These are phyloP conservation scores for Hippocampus mohnikei DNA, from an alignment of 2,113 vertebrate genomes.

Conservation along the genomic window DNA sequence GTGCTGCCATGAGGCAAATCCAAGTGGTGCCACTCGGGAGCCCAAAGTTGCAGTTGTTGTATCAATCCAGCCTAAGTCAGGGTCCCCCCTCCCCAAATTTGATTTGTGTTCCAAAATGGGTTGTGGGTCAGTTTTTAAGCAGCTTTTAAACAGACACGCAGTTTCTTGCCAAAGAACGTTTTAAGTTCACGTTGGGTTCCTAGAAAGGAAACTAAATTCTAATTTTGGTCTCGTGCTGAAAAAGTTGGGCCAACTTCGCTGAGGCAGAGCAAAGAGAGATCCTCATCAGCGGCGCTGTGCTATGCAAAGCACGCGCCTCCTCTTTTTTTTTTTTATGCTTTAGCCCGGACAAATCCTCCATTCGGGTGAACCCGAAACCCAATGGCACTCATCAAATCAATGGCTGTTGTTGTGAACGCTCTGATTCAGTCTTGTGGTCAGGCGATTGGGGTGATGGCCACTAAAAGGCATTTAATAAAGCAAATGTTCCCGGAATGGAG, in stretches of 20 bases:
- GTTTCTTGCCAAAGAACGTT: not conserved
- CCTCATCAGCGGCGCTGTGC: slow-evolving; percentile 28
- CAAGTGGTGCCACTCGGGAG: not conserved
- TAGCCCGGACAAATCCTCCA: slow-evolving; percentile 39
- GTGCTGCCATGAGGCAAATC: not conserved
- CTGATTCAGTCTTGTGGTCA: slow-evolving; percentile 60
- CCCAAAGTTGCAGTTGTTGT: not conserved
- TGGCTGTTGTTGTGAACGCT: slow-evolving; percentile 58
- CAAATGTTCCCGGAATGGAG: slow-evolving; percentile 61
- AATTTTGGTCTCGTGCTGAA: not conserved
- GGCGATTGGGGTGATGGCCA: slow-evolving; percentile 57
- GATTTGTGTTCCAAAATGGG: not conserved
- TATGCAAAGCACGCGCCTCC: slow-evolving; percentile 44
- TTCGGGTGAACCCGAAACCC: slow-evolving; percentile 23
- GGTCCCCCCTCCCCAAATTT: not conserved
- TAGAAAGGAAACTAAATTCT: not conserved
- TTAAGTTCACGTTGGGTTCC: not conserved
- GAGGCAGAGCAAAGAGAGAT: not conserved
- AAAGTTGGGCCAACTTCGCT: not conserved
- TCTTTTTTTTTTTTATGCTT: slow-evolving; percentile 54
- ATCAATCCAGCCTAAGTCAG: not conserved
- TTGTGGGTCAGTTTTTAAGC: not conserved
- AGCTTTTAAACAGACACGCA: not conserved
- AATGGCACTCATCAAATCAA: slow-evolving; percentile 37
- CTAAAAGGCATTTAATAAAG: slow-evolving; percentile 63